phyloP scores from a whole-genome alignment of 2,888 invertebrate species.

The Drosophila cognata region DNA sequence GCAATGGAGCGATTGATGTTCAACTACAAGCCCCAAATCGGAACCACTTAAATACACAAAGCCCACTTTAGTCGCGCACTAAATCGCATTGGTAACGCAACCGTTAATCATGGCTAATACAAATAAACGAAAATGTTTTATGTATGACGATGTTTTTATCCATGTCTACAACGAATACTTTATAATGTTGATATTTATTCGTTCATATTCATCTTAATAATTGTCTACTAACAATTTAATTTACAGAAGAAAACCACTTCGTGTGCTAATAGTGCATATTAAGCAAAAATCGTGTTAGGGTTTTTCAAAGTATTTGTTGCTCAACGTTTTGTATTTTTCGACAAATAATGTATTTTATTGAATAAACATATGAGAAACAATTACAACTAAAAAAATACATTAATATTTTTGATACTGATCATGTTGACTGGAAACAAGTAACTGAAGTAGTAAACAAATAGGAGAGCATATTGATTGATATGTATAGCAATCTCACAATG shows the following conservation, averaged over 20 bases:
- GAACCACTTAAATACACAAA: slow-evolving; percentile 18
- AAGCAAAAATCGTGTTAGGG: not conserved
- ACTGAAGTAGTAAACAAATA: not conserved
- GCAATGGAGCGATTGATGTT: slow-evolving; percentile 1
- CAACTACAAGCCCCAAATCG: slow-evolving; percentile 4
- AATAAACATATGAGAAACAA: not conserved
- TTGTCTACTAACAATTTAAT: not conserved
- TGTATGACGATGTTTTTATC: not conserved
- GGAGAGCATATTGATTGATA: slow-evolving; percentile 29
- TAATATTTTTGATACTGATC: not conserved
- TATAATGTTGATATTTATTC: not conserved
- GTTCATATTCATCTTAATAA: not conserved
- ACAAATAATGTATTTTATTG: not conserved
- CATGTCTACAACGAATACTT: not conserved
- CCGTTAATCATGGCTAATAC: slow-evolving; percentile 65
- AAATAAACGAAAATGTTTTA: slow-evolving; percentile 36
- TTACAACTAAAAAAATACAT: not conserved
- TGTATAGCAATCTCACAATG: slow-evolving; percentile 43
- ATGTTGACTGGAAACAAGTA: not conserved
- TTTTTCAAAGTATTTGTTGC: not conserved
- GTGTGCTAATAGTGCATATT: not conserved
- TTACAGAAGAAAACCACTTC: not conserved
- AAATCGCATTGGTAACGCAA: slow-evolving; percentile 83
- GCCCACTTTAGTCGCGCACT: slow-evolving; percentile 76
- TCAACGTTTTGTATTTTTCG: not conserved